Base-by-base conservation (phyloP, 1,140 invertebrate genomes). In the Formica selysi region DNA sequence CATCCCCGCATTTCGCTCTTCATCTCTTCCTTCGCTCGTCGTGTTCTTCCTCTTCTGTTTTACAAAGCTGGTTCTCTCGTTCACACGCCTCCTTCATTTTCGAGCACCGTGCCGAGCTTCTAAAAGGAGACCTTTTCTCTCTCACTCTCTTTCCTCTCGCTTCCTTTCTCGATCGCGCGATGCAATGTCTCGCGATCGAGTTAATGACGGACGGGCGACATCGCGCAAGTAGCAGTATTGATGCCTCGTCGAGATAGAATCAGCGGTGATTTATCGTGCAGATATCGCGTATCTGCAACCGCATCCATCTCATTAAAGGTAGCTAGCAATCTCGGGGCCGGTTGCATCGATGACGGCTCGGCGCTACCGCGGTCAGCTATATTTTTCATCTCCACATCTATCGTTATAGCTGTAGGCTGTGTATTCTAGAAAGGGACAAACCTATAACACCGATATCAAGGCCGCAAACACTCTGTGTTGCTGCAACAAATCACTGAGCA, bases 21-120 rank as follows among this genome's bases (percentile, higher is more conserved):
- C 29, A 67, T 85, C 79, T 86, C 84, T 62, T 87, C 67, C 76
- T 48, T 73, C 44, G 32, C 16, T 73, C 71, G 6, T 86, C 85
- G 19, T 88, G 13, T 54, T 74, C 57, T 68, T 84, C 64, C 74
- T 62, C 71, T 74, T 64, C 70, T 84, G 26, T 65, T 61, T 48
- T 59, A 71, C 70, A 16, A 38, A 86, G 87, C 80, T 85, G 80
- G 76, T 90, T 85, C 88, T 85, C 76, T 85, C 88, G 88, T 89
- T 89, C 88, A 87, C 88, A 89, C 88, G 88, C 88, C 88, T 89
- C 70, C 64, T 87, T 90, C 88, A 76, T 90, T 89, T 85, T 76
- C 78, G 88, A 89, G 71, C 70, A 48, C 22, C 54, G 51, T 61
- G 38, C 84, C 83, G n/a, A 57, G 62, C n/a, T 89, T 89, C 84